Percentiles rank a stretch among this genome's conserved stretches.
Evolutionary conservation across 1,140 invertebrate species (phyloP).

Genomic region (Pseudomyrmex gracilis): DNA sequence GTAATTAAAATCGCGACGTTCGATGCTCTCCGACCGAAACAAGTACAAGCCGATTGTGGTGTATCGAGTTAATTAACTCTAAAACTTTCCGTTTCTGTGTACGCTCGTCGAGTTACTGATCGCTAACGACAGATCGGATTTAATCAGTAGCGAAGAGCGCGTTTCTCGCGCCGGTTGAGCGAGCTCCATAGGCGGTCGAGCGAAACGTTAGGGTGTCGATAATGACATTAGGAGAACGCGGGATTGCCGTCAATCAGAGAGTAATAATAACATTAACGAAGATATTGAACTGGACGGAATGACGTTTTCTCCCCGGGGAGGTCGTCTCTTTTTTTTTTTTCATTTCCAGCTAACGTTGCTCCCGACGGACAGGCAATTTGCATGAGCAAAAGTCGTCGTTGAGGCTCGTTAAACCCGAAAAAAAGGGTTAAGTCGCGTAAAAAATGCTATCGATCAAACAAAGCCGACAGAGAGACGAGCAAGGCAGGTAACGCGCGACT

Average conservation of each 20-base stretch:
- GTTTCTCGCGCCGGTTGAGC: background rate
- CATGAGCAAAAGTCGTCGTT: constrained; percentile 28
- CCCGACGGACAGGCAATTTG: constrained; percentile 33
- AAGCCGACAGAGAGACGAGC: background rate
- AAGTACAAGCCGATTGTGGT: background rate
- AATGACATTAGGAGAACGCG: constrained; percentile 46
- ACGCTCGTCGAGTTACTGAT: constrained; percentile 7
- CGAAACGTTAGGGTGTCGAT: constrained; percentile 37
- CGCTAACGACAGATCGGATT: background rate
- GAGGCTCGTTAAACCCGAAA: constrained; percentile 15
- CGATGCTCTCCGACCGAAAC: background rate
- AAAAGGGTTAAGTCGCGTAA: constrained; percentile 4
- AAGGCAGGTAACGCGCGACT: background rate
- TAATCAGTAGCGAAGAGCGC: constrained; percentile 16
- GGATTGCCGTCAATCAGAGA: constrained; percentile 45
- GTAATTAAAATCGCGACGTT: constrained; percentile 28
- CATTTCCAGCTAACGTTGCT: constrained; percentile 15
- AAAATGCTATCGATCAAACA: constrained; percentile 61
- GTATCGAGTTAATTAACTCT: constrained; percentile 11
- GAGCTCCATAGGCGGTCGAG: constrained; percentile 7
- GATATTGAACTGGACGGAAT: constrained; percentile 24
- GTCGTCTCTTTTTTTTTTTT: background rate
- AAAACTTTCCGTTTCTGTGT: background rate
- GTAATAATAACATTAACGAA: constrained; percentile 45
- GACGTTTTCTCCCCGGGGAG: background rate